These are phyloP conservation scores for Aphaenogaster rudis DNA, from an alignment of 1,140 invertebrate species.

Conservation along the genomic window DNA sequence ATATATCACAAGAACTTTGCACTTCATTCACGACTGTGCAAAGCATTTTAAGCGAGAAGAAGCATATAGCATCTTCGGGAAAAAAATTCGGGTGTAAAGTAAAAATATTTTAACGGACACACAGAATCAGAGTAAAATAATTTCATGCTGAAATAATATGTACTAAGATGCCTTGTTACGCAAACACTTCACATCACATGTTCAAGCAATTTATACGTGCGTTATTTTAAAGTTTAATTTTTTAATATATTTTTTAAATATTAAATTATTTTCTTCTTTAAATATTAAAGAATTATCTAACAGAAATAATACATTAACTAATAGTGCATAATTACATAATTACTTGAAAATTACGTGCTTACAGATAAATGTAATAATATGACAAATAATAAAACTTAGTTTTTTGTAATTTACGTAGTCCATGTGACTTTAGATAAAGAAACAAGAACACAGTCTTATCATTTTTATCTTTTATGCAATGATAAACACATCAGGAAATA, in stretches of 20 bases:
- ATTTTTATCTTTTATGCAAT: conserved; percentile 42
- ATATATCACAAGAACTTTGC: conserved; percentile 49
- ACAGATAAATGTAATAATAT: conserved; percentile 22
- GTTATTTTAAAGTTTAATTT: background rate
- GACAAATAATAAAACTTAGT: background rate
- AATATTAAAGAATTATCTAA: background rate
- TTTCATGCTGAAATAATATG: conserved; percentile 62
- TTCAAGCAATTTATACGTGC: conserved; percentile 15
- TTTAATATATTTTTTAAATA: background rate
- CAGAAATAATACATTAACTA: background rate
- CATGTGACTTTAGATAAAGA: conserved; percentile 39
- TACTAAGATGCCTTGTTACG: conserved; percentile 15
- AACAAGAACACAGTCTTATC: conserved; percentile 32
- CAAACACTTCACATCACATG: conserved; percentile 8
- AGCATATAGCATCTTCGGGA: conserved; percentile 17
- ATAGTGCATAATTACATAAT: background rate
- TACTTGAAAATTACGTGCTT: background rate
- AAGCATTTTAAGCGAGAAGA: conserved; percentile 37
- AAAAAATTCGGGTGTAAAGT: background rate
- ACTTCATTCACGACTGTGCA: conserved; percentile 39
- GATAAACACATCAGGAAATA: conserved; percentile 38
- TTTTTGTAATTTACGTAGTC: background rate
- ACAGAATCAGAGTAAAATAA: background rate
- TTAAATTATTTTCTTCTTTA: background rate
- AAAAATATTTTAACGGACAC: conserved; percentile 21